Base-by-base conservation (phyloP, 2,797 vertebrate genomes). In the Peromyscus nudipes region DNA sequence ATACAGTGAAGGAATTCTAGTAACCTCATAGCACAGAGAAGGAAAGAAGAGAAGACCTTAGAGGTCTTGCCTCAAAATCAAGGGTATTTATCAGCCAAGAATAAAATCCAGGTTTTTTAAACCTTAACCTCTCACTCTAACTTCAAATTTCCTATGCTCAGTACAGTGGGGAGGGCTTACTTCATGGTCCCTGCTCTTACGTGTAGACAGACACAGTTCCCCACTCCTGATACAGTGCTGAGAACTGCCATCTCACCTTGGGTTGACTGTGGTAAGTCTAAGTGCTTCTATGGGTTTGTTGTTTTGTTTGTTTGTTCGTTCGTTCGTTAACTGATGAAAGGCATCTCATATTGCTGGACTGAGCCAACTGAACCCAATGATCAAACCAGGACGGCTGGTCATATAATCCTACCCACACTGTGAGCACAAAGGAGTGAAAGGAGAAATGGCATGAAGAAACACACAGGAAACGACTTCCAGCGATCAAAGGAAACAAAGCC, bases 1-100 rank as follows among this genome's bases (percentile, higher is more conserved):
- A 37, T 0, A 6, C 2, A 46, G 85, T 34, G 90, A 76, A 69
- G 79, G 86, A 95, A 85, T 27, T 87, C 88, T 10, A 89, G 67
- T 9, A 49, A 8, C 43, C 52, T 89, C 80, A 52, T 0, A 64
- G n/a, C 34, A 80, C 6, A 67, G 29, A 75, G 40, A 6, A 91
- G 52, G 95, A 94, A 95, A 27, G 46, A 89, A 89, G 77, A 92
- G 8, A 77, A 3, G 55, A 62, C 23, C 29, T 96, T n/a, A 77
- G 43, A 71, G 67, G 17, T 64, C 65, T 40, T 49, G 49, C 31
- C n/a, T 76, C 21, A 91, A 89, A 93, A 82, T 75, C 75, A 86
- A 89, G 43, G n/a, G 19, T 76, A 17, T 62, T 43, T 43, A 43
- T 43, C 3, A 89, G 71, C 34, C 71, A 91, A 79, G 14, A 77